Conservation (phyloP, 2,888 invertebrate species). For the Griposia aprilina region DNA sequence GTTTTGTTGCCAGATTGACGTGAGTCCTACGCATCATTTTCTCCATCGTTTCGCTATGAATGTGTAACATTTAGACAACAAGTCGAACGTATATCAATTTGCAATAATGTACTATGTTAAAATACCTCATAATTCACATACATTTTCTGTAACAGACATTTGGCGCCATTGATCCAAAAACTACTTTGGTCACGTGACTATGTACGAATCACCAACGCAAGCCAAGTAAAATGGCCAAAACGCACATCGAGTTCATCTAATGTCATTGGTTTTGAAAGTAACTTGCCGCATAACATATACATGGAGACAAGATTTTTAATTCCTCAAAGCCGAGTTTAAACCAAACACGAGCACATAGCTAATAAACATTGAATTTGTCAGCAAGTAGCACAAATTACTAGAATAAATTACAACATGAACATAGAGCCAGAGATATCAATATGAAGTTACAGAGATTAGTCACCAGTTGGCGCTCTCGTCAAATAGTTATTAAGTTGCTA, state of each 20-base stretch:
- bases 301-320: constrained; percentile 83
- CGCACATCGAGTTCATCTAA: constrained; percentile 90
- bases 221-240: constrained; percentile 91
- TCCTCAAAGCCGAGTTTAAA: constrained; percentile 75
- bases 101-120: constrained; percentile 68
- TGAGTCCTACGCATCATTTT: constrained; percentile 88
- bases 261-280: constrained; percentile 88
- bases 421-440: constrained; percentile 89
- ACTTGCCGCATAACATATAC: constrained; percentile 85
- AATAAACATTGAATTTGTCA: constrained; percentile 81
- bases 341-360: constrained; percentile 85
- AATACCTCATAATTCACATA: constrained; percentile 82
- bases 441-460: constrained; percentile 82
- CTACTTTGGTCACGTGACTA: constrained; percentile 90
- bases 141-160: constrained; percentile 89
- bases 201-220: constrained; percentile 90
- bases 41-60: constrained; percentile 71
- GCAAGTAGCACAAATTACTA: constrained; percentile 85
- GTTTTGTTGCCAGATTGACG: constrained; percentile 91
- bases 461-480: constrained; percentile 84
- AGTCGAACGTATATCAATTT: constrained; percentile 70
- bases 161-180: constrained; percentile 91
- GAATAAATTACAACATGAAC: constrained; percentile 86
- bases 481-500: constrained; percentile 57
- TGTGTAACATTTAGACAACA: constrained; percentile 69